phyloP scores from a whole-genome alignment of 2,888 invertebrate species.

The Alloscopus bannaensis region DNA sequence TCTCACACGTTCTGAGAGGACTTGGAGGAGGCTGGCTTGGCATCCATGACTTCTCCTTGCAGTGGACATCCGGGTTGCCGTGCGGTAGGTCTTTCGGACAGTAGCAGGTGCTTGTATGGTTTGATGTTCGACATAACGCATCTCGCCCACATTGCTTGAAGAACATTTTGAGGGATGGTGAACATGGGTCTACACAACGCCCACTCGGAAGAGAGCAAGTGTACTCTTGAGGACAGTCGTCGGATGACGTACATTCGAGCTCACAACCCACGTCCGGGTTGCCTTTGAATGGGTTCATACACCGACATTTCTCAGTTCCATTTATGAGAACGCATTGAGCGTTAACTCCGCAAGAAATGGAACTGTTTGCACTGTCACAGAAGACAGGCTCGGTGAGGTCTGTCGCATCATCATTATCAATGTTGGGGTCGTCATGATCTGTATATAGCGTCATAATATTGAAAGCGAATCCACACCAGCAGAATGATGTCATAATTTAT shows the following conservation, averaged over 20 bases:
- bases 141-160: slow-evolving; percentile 72
- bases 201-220: slow-evolving; percentile 57
- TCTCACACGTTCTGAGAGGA: slow-evolving; percentile 35
- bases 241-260: slow-evolving; percentile 56
- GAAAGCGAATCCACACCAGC: no score
- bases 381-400: slow-evolving; percentile 41
- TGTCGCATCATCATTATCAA: slow-evolving; percentile 19
- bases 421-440: slow-evolving; percentile 42
- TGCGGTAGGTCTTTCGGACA: slow-evolving; percentile 72
- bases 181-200: slow-evolving; percentile 69
- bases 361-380: slow-evolving; percentile 12
- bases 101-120: slow-evolving; percentile 74
- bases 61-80: slow-evolving; percentile 62
- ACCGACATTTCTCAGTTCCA: slow-evolving; percentile 64
- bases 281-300: slow-evolving; percentile 65
- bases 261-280: slow-evolving; percentile 67
- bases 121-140: slow-evolving; percentile 72
- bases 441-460: slow-evolving; percentile 3
- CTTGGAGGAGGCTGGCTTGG: slow-evolving; percentile 47
- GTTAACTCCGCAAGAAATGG: slow-evolving; percentile 44
- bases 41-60: slow-evolving; percentile 68
- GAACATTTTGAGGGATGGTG: slow-evolving; percentile 49
- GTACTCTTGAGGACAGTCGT: slow-evolving; percentile 62
- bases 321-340: slow-evolving; percentile 45
- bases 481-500: slow-evolving; percentile 11